Evolutionary conservation across 37 sponge, comb jelly and placozoan species (phyloP).

Genomic region (Eunapius fragilis): DNA sequence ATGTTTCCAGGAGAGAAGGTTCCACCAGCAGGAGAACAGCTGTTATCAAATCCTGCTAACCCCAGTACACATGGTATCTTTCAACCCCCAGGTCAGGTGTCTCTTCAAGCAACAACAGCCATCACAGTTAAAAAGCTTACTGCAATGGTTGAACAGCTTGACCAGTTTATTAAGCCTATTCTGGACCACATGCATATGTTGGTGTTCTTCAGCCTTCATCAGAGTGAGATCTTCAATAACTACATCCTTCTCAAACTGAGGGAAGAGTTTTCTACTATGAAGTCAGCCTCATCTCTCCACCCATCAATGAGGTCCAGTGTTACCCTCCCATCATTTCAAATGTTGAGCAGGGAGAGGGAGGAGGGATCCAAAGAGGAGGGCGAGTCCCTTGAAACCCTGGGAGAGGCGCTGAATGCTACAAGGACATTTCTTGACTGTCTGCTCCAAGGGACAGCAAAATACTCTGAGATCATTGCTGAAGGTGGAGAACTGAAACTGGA

Average conservation of each 20-base stretch:
- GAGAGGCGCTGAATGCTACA: constrained; percentile 7
- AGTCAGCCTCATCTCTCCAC: too few species aligned
- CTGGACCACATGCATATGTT: constrained; percentile 36
- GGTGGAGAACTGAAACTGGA: constrained; percentile 19
- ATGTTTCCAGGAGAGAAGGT: constrained; percentile 38
- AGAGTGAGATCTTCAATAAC: constrained; percentile 66
- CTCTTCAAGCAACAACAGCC: constrained; percentile 16
- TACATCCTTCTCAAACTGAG: constrained; percentile 47
- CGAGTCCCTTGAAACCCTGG: background rate
- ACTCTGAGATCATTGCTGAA: constrained; percentile 28
- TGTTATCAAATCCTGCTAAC: background rate
- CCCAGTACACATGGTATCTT: constrained; percentile 32
- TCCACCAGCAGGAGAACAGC: constrained; percentile 34
- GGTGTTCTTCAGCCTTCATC: constrained; percentile 58
- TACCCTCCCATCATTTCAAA: background rate
- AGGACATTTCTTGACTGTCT: background rate
- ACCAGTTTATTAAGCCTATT: constrained; percentile 31
- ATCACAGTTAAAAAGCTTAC: constrained; percentile 5
- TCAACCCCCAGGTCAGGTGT: constrained; percentile 31
- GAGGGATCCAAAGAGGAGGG: background rate
- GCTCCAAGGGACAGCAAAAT: constrained; percentile 29
- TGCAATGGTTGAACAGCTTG: constrained; percentile 2
- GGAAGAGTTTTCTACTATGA: background rate
- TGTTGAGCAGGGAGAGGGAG: background rate
- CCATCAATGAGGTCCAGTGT: too few species aligned